phyloP scores from a whole-genome alignment of 2,888 invertebrate genomes.

The Drosophila kambysellisi region DNA sequence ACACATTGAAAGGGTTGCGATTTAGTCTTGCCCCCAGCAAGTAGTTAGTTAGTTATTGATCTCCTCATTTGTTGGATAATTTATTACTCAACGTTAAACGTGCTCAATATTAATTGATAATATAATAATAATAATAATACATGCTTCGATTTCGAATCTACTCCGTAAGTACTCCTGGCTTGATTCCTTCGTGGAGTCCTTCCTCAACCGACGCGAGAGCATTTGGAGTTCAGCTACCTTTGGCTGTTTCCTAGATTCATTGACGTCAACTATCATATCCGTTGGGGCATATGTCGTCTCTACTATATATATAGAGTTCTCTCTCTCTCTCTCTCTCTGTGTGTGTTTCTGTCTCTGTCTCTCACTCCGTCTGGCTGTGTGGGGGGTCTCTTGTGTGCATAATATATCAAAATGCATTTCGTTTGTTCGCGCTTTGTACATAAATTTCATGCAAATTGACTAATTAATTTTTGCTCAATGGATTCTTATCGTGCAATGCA shows the following conservation, averaged over 20 bases:
- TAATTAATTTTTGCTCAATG: constrained; percentile 81
- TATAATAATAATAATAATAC: background rate
- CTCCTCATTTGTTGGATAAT: background rate
- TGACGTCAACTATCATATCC: background rate
- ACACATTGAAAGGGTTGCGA: background rate
- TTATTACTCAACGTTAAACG: background rate
- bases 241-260: background rate
- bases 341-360: background rate
- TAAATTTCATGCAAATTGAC: constrained; percentile 83
- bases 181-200: background rate
- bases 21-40: background rate
- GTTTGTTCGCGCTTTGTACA: constrained; percentile 78
- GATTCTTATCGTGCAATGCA: constrained; percentile 79
- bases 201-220: background rate
- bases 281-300: constrained; percentile 39
- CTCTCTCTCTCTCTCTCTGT: background rate
- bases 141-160: background rate
- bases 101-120: too few species aligned
- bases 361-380: too few species aligned
- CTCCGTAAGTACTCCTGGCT: background rate
- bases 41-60: background rate
- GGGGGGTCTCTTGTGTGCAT: constrained; percentile 31
- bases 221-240: background rate
- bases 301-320: background rate
- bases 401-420: constrained; percentile 64